A percentile compares a stretch with the other conserved stretches of the same genome.
phyloP scores from a whole-genome alignment of 23 tunicate genomes.

The Trididemnum clinides region DNA sequence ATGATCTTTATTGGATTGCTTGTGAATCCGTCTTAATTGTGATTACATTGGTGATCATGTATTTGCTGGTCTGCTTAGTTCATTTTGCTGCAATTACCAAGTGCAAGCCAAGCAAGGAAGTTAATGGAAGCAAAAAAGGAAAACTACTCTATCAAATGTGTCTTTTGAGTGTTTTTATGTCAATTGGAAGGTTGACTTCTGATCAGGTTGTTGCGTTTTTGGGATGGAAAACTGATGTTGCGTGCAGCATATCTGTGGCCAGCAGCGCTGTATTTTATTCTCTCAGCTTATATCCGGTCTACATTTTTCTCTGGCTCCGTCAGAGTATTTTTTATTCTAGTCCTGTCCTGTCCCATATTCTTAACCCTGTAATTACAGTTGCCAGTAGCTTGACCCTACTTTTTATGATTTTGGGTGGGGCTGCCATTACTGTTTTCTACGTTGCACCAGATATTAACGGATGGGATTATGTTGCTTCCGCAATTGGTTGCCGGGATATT shows the following conservation, averaged over 20 bases:
- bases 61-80: slow-evolving; percentile 64
- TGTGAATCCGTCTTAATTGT: slow-evolving; percentile 42
- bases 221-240: slow-evolving; percentile 49
- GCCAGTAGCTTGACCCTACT: slow-evolving; percentile 71
- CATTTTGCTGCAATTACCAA: slow-evolving; percentile 57
- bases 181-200: slow-evolving; percentile 57
- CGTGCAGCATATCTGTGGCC: slow-evolving; percentile 55
- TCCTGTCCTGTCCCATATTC: slow-evolving; percentile 83
- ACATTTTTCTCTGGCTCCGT: slow-evolving; percentile 89
- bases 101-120: slow-evolving; percentile 76
- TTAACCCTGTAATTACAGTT: slow-evolving; percentile 73
- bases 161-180: slow-evolving; percentile 60
- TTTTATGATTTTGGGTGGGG: slow-evolving; percentile 67
- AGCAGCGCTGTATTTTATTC: slow-evolving; percentile 87
- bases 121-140: slow-evolving; percentile 74
- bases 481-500: slow-evolving; percentile 68
- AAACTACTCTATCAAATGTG: slow-evolving; percentile 61
- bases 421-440: slow-evolving; percentile 64
- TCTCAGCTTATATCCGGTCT: slow-evolving; percentile 71
- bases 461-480: slow-evolving; percentile 66
- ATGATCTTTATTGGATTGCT: slow-evolving; percentile 62
- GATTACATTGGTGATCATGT: slow-evolving; percentile 51
- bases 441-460: slow-evolving; percentile 76
- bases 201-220: slow-evolving; percentile 77
- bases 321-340: slow-evolving; percentile 91